Base-by-base conservation (phyloP, 92 coral and sea anemone species). In the Porites rus region DNA sequence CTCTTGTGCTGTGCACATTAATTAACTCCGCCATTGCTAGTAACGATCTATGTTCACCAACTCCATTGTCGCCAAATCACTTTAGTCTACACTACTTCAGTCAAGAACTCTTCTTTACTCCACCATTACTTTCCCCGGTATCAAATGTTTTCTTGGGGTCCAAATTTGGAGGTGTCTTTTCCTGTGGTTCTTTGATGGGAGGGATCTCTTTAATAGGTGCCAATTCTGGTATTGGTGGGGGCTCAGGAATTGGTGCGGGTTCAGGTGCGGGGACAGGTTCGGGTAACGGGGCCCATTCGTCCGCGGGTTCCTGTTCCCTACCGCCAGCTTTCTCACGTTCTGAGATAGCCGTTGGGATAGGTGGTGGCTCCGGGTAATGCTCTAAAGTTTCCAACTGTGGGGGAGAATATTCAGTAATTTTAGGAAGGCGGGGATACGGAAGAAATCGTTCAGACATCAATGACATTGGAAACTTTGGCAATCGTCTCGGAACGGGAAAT, bases 91-190 rank as follows among this genome's bases (percentile, higher is more conserved):
- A 10, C 61, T 11, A 10, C 21, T 8, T 18, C 6, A 14, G 22
- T 52, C 16, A 56, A 1, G 82, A 28, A 21, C 87, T 85, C 76
- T 85, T 85, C 24, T 76, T 85, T n/a, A 76, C 88, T 24, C 88
- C 88, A 10, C 88, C 88, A 43, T 85, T 85, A 72, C 88, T 85
- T 20, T 85, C 77, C 17, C 88, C 84, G 21, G 84, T 89, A 31
- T 82, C 95, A 86, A 92, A 92, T 68, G 95, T 92, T 65, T 92
- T 91, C 82, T 92, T 92, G 74, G 95, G 93, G 21, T 92, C 87
- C 83, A 92, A 74, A 62, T 89, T 79, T 20, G 87, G 58, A 21
- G 92, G 95, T 10, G 90, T 80, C 7, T 88, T 79, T 46, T 71
- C 86, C 38, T 77, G 85, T 46, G 85, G 92, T 71, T 92, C 95